These are phyloP conservation scores for Agapornis canus DNA, from an alignment of 2,797 vertebrate species.

Conservation along the genomic window DNA sequence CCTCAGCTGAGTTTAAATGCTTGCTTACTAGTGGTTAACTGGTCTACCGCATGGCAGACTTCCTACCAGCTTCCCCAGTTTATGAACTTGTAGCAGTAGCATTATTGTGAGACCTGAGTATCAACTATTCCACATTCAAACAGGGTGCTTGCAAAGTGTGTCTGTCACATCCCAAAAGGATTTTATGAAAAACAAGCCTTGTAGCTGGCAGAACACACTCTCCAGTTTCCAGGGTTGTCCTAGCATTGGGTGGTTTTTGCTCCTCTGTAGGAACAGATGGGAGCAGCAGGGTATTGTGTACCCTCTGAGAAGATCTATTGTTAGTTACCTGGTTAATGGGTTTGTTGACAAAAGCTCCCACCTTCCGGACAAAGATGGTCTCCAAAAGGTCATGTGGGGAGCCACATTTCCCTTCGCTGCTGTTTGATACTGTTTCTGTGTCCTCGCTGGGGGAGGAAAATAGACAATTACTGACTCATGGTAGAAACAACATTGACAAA, in stretches of 20 bases:
- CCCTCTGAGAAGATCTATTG: background rate
- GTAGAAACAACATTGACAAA: background rate
- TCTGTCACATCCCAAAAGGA: background rate
- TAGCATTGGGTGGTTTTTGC: background rate
- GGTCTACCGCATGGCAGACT: background rate
- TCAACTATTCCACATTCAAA: background rate
- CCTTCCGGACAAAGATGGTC: slow-evolving; percentile 90
- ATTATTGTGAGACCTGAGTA: background rate
- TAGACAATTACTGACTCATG: background rate
- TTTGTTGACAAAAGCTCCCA: slow-evolving; percentile 97
- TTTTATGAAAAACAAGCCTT: background rate
- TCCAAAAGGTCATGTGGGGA: slow-evolving; percentile 87
- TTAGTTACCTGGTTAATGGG: slow-evolving; percentile 82
- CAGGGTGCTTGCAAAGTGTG: background rate
- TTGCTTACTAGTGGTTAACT: background rate
- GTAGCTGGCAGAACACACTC: background rate
- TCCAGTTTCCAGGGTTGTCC: background rate
- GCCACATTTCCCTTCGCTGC: slow-evolving; percentile 77
- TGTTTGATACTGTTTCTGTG: slow-evolving; percentile 83
- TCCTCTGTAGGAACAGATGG: background rate
- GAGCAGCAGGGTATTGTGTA: background rate
- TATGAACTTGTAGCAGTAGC: background rate
- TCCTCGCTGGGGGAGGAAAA: slow-evolving; percentile 77
- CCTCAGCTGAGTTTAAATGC: background rate
- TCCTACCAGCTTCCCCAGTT: background rate